A percentile compares a stretch with the other conserved stretches of the same genome.
Conservation (phyloP, 2,113 vertebrate genomes). For the Silurus meridionalis region DNA sequence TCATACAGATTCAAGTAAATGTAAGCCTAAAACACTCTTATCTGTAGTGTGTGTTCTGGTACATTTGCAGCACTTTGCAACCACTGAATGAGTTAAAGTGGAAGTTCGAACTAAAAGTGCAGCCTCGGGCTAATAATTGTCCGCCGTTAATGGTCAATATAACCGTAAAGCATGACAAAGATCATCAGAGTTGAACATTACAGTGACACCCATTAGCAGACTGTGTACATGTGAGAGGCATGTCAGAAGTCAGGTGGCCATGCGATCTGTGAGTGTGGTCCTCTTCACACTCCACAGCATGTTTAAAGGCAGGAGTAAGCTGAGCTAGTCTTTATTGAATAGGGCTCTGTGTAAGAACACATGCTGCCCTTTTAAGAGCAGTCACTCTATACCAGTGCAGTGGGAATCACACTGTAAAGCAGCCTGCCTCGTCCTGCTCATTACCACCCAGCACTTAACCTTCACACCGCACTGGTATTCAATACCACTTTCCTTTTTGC, state of each 20-base stretch:
- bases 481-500: constrained; percentile 26
- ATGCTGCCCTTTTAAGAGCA: constrained; percentile 51
- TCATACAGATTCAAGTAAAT: not conserved
- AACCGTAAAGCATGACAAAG: constrained; percentile 14
- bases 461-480: constrained; percentile 44
- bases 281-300: constrained; percentile 56
- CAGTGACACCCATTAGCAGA: constrained; percentile 41
- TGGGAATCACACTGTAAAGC: constrained; percentile 53
- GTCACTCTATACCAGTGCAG: constrained; percentile 53
- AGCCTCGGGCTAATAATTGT: not conserved
- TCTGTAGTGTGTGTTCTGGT: not conserved
- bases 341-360: constrained; percentile 54
- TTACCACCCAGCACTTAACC: constrained; percentile 53
- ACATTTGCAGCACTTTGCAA: not conserved
- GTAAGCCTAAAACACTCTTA: not conserved
- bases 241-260: constrained; percentile 42
- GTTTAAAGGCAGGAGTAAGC: constrained; percentile 50
- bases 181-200: constrained; percentile 29
- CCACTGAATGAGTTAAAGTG: not conserved
- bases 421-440: constrained; percentile 48
- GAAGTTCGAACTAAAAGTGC: not conserved
- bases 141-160: constrained; percentile 23
- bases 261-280: constrained; percentile 47
- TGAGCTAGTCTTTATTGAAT: constrained; percentile 54
- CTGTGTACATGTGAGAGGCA: constrained; percentile 43